Evolutionary conservation across 1,140 invertebrate genomes (phyloP).

Genomic region (Hesperophylax magnus): DNA sequence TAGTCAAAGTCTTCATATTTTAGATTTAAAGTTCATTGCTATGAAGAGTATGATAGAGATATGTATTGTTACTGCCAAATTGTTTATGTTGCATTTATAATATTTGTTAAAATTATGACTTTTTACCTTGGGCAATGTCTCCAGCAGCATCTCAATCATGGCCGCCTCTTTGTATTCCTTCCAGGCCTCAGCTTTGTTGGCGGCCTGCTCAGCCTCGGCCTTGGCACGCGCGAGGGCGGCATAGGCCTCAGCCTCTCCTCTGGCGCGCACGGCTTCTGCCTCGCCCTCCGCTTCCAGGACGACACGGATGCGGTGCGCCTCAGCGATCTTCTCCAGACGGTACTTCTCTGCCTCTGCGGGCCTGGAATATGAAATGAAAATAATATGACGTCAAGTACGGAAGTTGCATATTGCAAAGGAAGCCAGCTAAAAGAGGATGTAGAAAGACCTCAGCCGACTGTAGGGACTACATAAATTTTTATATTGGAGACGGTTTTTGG

Average conservation of each 20-base stretch:
- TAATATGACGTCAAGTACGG: no score
- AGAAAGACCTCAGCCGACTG: no score
- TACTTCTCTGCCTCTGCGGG: conserved; percentile 96
- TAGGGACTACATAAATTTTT: no score
- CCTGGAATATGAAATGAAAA: conserved; percentile 62
- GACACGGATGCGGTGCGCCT: conserved; percentile 89
- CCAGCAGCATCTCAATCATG: conserved; percentile 97
- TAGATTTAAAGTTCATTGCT: no score
- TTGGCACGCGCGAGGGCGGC: conserved; percentile 94
- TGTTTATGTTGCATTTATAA: no score
- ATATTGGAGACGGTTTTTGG: no score
- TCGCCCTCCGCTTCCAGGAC: conserved; percentile 95
- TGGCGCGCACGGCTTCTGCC: conserved; percentile 87
- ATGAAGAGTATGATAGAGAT: no score
- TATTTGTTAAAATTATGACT: no score
- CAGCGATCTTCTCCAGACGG: conserved; percentile 92
- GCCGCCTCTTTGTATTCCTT: conserved; percentile 97
- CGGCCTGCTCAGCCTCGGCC: conserved; percentile 97
- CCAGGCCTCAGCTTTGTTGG: conserved; percentile 96
- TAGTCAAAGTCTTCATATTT: no score
- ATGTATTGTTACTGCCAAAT: no score
- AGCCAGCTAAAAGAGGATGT: no score
- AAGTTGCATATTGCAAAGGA: no score
- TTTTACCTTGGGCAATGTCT: conserved; percentile 93
- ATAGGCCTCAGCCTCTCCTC: conserved; percentile 88